Conservation (phyloP, 2,797 vertebrate species). For the Lutra lutra region DNA sequence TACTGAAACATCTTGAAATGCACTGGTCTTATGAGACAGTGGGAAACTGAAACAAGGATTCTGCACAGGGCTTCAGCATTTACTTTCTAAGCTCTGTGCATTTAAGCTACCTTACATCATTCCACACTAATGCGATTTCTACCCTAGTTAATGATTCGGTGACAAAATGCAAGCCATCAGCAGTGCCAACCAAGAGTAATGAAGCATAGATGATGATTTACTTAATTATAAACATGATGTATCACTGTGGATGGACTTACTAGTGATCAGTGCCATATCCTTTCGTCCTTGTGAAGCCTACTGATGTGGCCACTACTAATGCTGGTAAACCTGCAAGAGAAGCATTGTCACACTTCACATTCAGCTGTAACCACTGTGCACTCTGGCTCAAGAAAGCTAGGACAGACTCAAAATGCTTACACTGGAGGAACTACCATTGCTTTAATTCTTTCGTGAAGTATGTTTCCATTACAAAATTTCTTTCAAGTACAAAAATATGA, state of each 20-base stretch:
- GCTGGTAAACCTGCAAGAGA: constrained; percentile 95
- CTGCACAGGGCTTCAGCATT: not conserved
- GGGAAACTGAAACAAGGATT: not conserved
- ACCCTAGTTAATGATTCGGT: not conserved
- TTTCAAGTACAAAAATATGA: constrained; percentile 63
- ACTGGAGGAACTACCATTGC: constrained; percentile 41
- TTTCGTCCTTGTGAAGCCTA: constrained; percentile 99
- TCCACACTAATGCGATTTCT: not conserved
- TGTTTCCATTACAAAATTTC: constrained; percentile 54
- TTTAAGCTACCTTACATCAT: not conserved
- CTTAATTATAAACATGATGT: constrained; percentile 46
- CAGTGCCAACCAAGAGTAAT: not conserved
- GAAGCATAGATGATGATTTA: not conserved
- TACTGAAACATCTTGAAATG: not conserved
- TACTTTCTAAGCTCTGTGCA: not conserved
- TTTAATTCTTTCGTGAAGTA: constrained; percentile 69
- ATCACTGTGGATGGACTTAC: constrained; percentile 91
- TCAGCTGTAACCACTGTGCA: not conserved
- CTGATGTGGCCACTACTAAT: constrained; percentile 98
- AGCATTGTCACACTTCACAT: constrained; percentile 69
- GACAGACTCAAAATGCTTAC: constrained; percentile 27
- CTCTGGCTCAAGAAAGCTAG: constrained; percentile 48
- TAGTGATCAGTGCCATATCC: constrained; percentile 98
- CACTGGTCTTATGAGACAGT: not conserved
- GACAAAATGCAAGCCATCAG: not conserved